Evolutionary conservation across 2,888 invertebrate genomes (phyloP), one percentile per base, ranked within the genome.

Genomic region (Hyles lineata): DNA sequence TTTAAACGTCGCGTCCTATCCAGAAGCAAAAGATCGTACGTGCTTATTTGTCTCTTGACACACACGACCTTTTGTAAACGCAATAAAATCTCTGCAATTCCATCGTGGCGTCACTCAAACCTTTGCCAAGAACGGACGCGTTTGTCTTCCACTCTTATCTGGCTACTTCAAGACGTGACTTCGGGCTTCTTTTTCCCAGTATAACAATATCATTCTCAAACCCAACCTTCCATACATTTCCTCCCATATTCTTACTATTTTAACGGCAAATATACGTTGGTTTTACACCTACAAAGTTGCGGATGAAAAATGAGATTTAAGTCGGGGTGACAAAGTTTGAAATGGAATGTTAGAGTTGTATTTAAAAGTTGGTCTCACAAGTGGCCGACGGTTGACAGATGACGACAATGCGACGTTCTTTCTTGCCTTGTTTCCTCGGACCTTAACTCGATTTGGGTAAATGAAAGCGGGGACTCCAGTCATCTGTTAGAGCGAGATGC

Each of bases 381-480:
- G 87, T 89, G 85, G 89, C 84, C 84, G 84, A 83, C 83, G 83
- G 88, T 85, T 89, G 90, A 92, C 90, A 89, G 90, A 92, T 90
- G 91, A 87, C 87, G 87, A 87, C 89, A 87, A 80, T 84, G 83
- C 79, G 86, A 86, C 86, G 87, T 85, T 87, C 87, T 90, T 89
- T 90, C 89, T 90, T 87, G 86, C 83, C 83, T 84, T 90, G 90
- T 90, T 90, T 88, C 87, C 88, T 87, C 84, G 85, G 87, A 84
- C 87, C 87, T 84, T 89, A 89, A 90, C 87, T 90, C 87, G 89
- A 90, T 90, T 88, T 89, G 85, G 86, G 85, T 87, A 87, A 91
- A 90, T 89, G 87, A 88, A 88, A 84, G 84, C 85, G 80, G 82
- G 82, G 87, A 83, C 80, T 82, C 79, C 74, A 81, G 78, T 80